Conservation (phyloP, 1,140 invertebrate species). For the Drosophila ercepeae region DNA sequence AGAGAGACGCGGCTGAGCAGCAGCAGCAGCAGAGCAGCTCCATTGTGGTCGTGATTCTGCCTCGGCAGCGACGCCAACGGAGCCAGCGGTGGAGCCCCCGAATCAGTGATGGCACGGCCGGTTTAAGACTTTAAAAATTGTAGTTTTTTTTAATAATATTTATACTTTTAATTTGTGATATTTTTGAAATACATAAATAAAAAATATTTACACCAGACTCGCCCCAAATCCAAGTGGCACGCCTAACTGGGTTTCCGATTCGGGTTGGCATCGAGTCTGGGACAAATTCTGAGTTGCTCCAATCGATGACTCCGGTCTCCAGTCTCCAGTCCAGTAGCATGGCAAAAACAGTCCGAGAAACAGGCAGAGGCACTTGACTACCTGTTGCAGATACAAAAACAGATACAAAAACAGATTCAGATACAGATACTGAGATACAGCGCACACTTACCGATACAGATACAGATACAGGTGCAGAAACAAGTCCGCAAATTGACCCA, state of each 20-base stretch:
- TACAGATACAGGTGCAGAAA: conserved; percentile 7
- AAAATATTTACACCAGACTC: no score
- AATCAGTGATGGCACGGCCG: conserved; percentile 42
- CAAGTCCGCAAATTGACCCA: conserved; percentile 70
- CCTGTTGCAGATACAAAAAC: conserved; percentile 25
- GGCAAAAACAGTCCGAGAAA: conserved; percentile 35
- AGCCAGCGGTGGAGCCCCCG: conserved; percentile 1
- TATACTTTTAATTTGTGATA: not conserved
- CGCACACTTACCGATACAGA: no score
- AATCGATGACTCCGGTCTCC: conserved; percentile 30
- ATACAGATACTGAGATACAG: conserved; percentile 5
- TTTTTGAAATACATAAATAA: no score
- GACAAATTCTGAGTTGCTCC: not conserved
- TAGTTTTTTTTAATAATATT: not conserved
- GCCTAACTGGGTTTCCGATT: no score
- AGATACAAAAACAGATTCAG: conserved; percentile 22
- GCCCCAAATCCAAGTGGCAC: no score
- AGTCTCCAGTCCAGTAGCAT: conserved; percentile 56
- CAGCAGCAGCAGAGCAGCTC: not conserved
- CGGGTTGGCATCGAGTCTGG: conserved; percentile 36
- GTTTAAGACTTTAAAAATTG: not conserved
- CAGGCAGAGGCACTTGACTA: not conserved
- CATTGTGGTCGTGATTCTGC: conserved; percentile 9
- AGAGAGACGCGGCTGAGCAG: not conserved
- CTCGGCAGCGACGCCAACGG: conserved; percentile 17